Percentiles rank a stretch among this genome's conserved stretches.
phyloP scores from a whole-genome alignment of 1,140 invertebrate species.

The Lamellibrachia luymesi region DNA sequence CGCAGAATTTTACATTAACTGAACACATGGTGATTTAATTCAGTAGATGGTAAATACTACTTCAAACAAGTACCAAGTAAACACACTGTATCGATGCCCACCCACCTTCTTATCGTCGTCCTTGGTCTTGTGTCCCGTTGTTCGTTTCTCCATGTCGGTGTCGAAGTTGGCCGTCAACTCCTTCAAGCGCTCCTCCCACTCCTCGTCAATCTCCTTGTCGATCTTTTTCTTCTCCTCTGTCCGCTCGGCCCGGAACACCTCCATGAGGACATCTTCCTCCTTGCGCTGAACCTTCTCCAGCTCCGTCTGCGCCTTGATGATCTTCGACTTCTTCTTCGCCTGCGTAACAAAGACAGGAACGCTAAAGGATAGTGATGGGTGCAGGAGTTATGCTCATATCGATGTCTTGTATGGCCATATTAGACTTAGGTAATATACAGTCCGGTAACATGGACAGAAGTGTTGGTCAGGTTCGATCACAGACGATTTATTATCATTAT shows the following conservation, averaged over 20 bases:
- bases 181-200: constrained; percentile 53
- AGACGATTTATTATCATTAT: not conserved
- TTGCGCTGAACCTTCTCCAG: constrained; percentile 47
- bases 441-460: not conserved
- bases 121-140: constrained; percentile 30
- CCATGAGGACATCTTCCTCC: constrained; percentile 52
- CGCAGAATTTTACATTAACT: not conserved
- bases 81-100: not conserved
- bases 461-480: not conserved
- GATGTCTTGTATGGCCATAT: too few relatives aligned
- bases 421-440: too few relatives aligned
- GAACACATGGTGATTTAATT: not conserved
- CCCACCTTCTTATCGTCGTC: constrained; percentile 47
- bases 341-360: not conserved
- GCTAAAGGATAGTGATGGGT: not conserved
- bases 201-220: constrained; percentile 50
- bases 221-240: constrained; percentile 43
- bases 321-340: constrained; percentile 26
- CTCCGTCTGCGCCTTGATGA: constrained; percentile 51
- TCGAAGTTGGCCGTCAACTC: constrained; percentile 52
- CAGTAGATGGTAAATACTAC: not conserved
- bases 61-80: not conserved
- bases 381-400: too few relatives aligned
- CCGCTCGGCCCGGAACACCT: constrained; percentile 44
- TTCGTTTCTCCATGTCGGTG: constrained; percentile 46